These are phyloP conservation scores for Cassiopea andromeda DNA, from an alignment of 30 jellyfish, hydroid and myxozoan genomes.

Conservation along the genomic window DNA sequence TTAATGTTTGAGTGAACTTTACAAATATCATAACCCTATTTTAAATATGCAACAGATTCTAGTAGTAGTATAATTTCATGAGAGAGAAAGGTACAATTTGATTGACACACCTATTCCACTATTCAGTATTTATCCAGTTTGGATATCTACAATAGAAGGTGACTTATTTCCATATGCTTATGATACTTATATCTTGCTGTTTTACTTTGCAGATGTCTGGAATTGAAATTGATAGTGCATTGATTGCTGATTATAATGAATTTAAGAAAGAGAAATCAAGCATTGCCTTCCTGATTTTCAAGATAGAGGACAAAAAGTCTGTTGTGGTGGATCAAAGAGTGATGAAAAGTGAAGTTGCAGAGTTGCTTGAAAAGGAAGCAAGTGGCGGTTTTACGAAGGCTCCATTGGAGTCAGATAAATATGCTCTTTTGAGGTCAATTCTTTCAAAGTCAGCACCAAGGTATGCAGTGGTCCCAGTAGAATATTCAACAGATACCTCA, in stretches of 20 bases:
- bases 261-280: neutral
- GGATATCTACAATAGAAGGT: too few relatives aligned
- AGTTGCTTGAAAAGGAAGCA: slow-evolving; percentile 9
- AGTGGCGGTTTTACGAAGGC: neutral
- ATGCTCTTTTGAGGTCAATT: slow-evolving; percentile 16
- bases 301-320: neutral
- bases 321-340: slow-evolving; percentile 7
- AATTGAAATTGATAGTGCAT: neutral
- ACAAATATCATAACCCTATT: too few relatives aligned
- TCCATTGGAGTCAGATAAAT: slow-evolving; percentile 1
- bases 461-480: slow-evolving; percentile 1
- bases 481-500: too few relatives aligned
- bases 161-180: too few relatives aligned
- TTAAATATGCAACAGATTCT: too few relatives aligned
- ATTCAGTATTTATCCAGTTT: too few relatives aligned
- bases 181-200: too few relatives aligned
- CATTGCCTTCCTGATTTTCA: slow-evolving; percentile 12
- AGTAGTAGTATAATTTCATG: too few relatives aligned
- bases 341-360: slow-evolving; percentile 6
- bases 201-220: slow-evolving; percentile 15
- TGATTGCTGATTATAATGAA: neutral
- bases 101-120: too few relatives aligned
- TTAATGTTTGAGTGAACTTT: too few relatives aligned
- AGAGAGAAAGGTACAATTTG: too few relatives aligned
- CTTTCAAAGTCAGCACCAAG: slow-evolving; percentile 7